Conservation (phyloP, 2,797 vertebrate species). For the Apogon talboti region DNA sequence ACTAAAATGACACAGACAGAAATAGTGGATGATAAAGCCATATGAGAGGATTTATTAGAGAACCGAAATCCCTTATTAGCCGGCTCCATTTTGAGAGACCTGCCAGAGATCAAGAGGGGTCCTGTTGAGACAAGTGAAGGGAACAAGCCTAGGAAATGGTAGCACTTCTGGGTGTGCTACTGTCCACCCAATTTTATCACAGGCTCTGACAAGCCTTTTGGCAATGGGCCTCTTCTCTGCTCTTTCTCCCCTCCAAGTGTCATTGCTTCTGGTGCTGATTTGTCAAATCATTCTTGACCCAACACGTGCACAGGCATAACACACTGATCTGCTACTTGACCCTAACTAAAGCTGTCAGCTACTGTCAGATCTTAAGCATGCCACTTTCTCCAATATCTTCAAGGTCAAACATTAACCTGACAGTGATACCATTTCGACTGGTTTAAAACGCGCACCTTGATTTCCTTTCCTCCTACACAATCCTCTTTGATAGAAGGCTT, state of each 20-base stretch:
- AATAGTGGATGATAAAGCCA: background rate
- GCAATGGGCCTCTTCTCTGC: slow-evolving; percentile 53
- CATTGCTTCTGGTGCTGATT: slow-evolving; percentile 56
- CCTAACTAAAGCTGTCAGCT: slow-evolving; percentile 55
- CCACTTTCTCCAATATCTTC: slow-evolving; percentile 37
- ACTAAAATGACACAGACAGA: background rate
- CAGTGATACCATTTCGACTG: no score
- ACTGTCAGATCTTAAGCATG: slow-evolving; percentile 37
- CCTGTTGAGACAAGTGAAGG: slow-evolving; percentile 76
- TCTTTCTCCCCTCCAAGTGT: slow-evolving; percentile 38
- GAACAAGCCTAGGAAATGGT: slow-evolving; percentile 65
- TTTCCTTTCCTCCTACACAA: background rate
- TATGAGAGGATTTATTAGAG: background rate
- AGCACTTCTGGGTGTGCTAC: slow-evolving; percentile 68
- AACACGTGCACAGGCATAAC: slow-evolving; percentile 39
- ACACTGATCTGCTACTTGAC: slow-evolving; percentile 47
- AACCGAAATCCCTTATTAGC: slow-evolving; percentile 10
- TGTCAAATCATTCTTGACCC: slow-evolving; percentile 63
- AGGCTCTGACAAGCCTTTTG: slow-evolving; percentile 78
- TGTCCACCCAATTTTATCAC: slow-evolving; percentile 71
- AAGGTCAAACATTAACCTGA: no score
- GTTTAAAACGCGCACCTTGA: slow-evolving; percentile 25
- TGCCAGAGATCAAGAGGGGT: slow-evolving; percentile 55
- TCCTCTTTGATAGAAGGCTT: background rate
- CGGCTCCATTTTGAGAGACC: slow-evolving; percentile 62